Base-by-base conservation (phyloP, 2,888 invertebrate genomes). In the Aleiodes testaceus region DNA sequence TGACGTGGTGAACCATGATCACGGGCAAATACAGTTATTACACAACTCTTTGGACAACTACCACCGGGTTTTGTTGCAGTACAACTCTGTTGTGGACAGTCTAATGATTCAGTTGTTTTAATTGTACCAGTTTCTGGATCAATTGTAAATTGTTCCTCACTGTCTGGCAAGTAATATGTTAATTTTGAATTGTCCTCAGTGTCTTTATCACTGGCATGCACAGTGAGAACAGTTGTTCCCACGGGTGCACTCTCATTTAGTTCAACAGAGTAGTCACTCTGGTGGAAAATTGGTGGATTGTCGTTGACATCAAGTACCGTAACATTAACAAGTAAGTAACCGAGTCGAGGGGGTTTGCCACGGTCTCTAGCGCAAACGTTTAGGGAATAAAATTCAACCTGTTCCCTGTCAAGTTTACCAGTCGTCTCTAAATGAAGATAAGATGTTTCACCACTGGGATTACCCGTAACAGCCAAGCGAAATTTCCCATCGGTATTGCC, bases 121-220 rank as follows among this genome's bases (percentile, higher is more conserved):
- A 98, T 95, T 3, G 93, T 92, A 36, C 98, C 98, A 1, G 95
- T 96, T 87, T 96, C 95, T 1, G 96, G 94, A 88, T 98, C 97
- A 11, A 98, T 95, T 0, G 93, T 92, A 85, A 98, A 98, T 86
- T 97, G 97, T 73, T 92, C 91, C 85, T 96, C 96, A 26, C 92
- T 92, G 79, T 95, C 96, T 11, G 94, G 92, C 66, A 98, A 89
- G 87, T 95, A 96, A 85, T 98, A 98, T 2, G 96, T 95, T 72
- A 98, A 93, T 88, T 94, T 94, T 63, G 96, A 93, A 87, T 98
- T 98, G 83, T 97, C 97, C 67, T 96, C 97, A 73, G 94, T 90
- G 89, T 98, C 98, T 86, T 93, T 95, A 87, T 98, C 98, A 4
- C 95, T 95, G 0, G 98, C 98, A 87, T 93, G 93, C n/a, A 98